Evolutionary conservation across 2,797 vertebrate species (phyloP).

Genomic region (Loris lydekkerianus): DNA sequence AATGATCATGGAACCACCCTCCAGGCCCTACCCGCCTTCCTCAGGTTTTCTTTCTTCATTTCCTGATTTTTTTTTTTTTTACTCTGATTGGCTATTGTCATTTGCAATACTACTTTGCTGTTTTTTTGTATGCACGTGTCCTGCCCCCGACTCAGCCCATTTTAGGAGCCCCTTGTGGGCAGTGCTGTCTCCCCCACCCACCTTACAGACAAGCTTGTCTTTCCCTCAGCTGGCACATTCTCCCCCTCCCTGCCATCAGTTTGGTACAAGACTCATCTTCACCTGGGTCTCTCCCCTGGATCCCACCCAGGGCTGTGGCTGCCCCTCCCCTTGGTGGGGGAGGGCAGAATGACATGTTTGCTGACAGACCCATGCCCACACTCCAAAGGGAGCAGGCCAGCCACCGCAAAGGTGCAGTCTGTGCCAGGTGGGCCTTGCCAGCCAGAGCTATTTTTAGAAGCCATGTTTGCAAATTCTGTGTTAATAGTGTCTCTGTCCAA

Average conservation of each 20-base stretch:
- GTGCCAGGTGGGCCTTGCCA: slow-evolving; percentile 84
- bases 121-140: background rate
- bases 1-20: background rate
- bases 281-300: background rate
- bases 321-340: background rate
- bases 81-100: background rate
- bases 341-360: slow-evolving; percentile 76
- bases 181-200: background rate
- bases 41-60: background rate
- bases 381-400: slow-evolving; percentile 66
- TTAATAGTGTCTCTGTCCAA: slow-evolving; percentile 86
- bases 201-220: background rate
- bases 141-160: background rate
- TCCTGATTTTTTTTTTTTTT: background rate
- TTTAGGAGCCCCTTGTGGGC: background rate
- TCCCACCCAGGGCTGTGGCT: background rate
- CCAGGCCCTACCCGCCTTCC: background rate
- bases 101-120: background rate
- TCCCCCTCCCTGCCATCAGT: background rate
- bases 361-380: slow-evolving; percentile 79
- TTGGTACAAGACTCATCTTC: slow-evolving; percentile 42
- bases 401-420: slow-evolving; percentile 78
- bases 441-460: slow-evolving; percentile 84
- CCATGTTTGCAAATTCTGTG: slow-evolving; percentile 83
- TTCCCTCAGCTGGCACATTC: background rate